Base-by-base conservation (phyloP, 2,888 invertebrate species). In the Diarsia rubi region DNA sequence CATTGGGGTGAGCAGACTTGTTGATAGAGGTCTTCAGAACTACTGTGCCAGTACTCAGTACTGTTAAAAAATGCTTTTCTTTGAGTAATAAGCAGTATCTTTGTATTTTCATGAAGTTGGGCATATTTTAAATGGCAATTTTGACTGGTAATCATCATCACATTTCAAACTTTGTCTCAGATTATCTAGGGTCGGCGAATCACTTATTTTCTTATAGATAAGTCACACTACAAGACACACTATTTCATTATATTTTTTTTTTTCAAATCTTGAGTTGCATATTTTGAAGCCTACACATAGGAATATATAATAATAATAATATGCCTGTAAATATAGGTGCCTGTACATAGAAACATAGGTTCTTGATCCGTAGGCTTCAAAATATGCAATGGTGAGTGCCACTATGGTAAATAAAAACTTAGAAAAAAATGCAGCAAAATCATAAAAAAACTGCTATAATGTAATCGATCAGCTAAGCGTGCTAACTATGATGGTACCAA, bases 341-440 rank as follows among this genome's bases (percentile, higher is more conserved):
- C n/a, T n/a, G n/a, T n/a, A n/a, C n/a, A n/a, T n/a, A n/a, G n/a
- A n/a, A n/a, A n/a, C n/a, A n/a, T n/a, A n/a, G 0, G 45, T 9
- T 27, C 19, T 19, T 45, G 57, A 31, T 19, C 19, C 27, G 19
- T 19, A 19, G 19, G 16, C 9, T 59, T 31, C 27, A 9, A 59
- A 27, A 27, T 57, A 1, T 57, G 19, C 16, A 19, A 59, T 59
- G 19, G 9, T 9, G 5, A 2, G 4, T 16, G 27, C 3, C 3
- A 37, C 6, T 3, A n/a, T n/a, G 31, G n/a, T 2, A 27, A 19
- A 11, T 69, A 8, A 12, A n/a, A n/a, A n/a, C 3, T 60, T 37
- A n/a, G 27, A 27, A 76, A 59, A 76, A 59, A 45, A 57, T 79
- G 42, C 71, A 79, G n/a, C 3, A 54, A n/a, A n/a, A 3, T 11